phyloP scores from a whole-genome alignment of 2,797 vertebrate genomes.

The Poecilia picta region DNA sequence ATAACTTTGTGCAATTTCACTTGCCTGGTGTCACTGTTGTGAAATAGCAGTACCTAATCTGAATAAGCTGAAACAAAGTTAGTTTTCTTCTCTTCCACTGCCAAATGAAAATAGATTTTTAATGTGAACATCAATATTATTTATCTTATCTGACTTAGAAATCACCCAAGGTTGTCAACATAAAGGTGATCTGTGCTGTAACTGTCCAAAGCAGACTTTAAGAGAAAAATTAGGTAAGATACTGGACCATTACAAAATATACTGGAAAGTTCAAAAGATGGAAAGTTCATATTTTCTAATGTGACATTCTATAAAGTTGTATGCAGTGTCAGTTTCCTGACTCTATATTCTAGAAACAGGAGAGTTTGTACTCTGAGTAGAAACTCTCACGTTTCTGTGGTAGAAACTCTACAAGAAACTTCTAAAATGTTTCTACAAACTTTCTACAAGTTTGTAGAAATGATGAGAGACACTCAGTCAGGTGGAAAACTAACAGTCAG shows the following conservation, averaged over 20 bases:
- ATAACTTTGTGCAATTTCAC: conserved; percentile 25
- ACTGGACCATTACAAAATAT: not conserved
- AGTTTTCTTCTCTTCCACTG: not conserved
- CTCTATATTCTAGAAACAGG: not conserved
- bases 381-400: too few relatives aligned
- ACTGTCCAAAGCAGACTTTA: not conserved
- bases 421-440: too few relatives aligned
- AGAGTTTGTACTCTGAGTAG: too few relatives aligned
- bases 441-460: not conserved
- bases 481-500: not conserved
- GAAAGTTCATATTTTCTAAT: not conserved
- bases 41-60: conserved; percentile 4
- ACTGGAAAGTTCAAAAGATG: not conserved
- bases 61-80: not conserved
- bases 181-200: not conserved
- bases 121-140: not conserved
- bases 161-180: not conserved
- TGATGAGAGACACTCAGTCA: not conserved
- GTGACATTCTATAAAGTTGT: not conserved
- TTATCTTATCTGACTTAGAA: not conserved
- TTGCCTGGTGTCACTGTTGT: conserved; percentile 28
- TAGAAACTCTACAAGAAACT: too few relatives aligned
- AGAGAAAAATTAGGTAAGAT: not conserved
- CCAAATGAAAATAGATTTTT: not conserved
- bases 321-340: not conserved